Percentiles rank a stretch among this genome's conserved stretches.
Evolutionary conservation across 2,113 vertebrate genomes (phyloP).

Genomic region (Orycteropus afer): DNA sequence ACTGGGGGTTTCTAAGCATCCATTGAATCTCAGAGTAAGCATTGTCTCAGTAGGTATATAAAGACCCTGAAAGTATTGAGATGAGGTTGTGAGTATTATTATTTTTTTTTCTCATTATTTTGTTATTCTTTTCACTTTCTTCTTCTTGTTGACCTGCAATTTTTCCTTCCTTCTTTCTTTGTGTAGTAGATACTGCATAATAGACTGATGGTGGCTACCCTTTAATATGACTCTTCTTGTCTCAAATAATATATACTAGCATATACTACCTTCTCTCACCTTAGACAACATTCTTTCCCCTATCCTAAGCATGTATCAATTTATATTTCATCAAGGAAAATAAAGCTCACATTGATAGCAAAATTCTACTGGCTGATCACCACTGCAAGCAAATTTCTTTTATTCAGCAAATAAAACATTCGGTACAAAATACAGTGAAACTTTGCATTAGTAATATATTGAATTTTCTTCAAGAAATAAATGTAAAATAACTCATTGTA

Average conservation of each 20-base stretch:
- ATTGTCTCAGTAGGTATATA: neutral
- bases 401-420: neutral
- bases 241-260: neutral
- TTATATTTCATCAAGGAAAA: neutral
- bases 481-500: neutral
- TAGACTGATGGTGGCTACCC: fast-evolving
- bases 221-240: neutral
- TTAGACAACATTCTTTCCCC: neutral
- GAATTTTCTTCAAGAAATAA: neutral
- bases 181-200: neutral
- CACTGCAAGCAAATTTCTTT: neutral
- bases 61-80: neutral
- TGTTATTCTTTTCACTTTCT: neutral
- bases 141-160: neutral
- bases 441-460: neutral
- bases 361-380: fast-evolving
- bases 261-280: neutral
- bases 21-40: neutral
- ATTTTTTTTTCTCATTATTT: neutral
- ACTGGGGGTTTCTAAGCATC: neutral
- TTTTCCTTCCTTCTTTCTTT: neutral
- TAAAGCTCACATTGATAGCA: neutral
- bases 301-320: neutral
- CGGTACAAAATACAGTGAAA: neutral
- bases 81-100: neutral